Conservation (phyloP, 2,797 vertebrate genomes). For the Dallia pectoralis region DNA sequence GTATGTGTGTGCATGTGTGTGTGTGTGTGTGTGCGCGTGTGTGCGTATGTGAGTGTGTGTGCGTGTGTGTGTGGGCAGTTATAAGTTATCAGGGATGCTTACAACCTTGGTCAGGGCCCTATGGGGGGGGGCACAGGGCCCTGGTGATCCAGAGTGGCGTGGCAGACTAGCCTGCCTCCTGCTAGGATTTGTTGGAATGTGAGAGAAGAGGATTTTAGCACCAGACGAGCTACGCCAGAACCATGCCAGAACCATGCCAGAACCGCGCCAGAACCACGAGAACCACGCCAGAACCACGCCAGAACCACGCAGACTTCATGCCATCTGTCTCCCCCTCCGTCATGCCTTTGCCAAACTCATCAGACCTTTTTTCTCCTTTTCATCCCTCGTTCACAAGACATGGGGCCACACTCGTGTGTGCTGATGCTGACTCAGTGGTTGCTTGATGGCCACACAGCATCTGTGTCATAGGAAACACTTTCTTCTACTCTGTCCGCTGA, state of each 20-base stretch:
- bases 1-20: no score
- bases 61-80: conserved; percentile 33
- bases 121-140: conserved; percentile 31
- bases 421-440: conserved; percentile 69
- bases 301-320: conserved; percentile 83
- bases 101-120: conserved; percentile 67
- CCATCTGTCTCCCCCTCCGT: conserved; percentile 85
- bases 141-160: conserved; percentile 71
- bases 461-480: conserved; percentile 52
- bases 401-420: conserved; percentile 77
- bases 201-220: conserved; percentile 85
- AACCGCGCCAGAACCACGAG: conserved; percentile 80
- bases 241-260: no score
- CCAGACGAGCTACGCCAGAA: conserved; percentile 80
- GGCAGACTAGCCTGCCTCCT: conserved; percentile 82
- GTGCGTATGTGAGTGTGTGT: conserved; percentile 29
- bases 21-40: conserved; percentile 28
- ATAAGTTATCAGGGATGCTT: conserved; percentile 37
- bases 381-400: conserved; percentile 79
- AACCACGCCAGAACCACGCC: conserved; percentile 81
- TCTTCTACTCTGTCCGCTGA: conserved; percentile 42
- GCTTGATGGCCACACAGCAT: conserved; percentile 64
- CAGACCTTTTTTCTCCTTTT: conserved; percentile 80
- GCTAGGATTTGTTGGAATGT: conserved; percentile 85
- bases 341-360: conserved; percentile 78